Evolutionary conservation across 2,113 vertebrate genomes (phyloP).

Genomic region (Anas platyrhynchos): DNA sequence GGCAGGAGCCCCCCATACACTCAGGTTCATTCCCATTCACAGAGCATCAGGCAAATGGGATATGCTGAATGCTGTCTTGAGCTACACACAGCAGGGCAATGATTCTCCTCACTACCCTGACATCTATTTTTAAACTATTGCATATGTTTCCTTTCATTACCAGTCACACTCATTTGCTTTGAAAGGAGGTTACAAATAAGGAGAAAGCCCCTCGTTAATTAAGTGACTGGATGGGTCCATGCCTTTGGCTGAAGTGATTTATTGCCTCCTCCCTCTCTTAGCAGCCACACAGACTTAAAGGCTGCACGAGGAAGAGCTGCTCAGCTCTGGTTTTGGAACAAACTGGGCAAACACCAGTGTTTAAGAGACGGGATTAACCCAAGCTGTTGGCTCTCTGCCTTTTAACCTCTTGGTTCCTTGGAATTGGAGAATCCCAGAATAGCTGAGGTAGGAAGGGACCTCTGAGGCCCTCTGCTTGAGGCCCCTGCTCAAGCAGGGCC

Average conservation of each 20-base stretch:
- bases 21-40: neutral
- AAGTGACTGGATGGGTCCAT: neutral
- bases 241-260: neutral
- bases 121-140: constrained; percentile 13
- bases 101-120: neutral
- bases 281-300: neutral
- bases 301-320: neutral
- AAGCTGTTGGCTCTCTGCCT: neutral
- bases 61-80: neutral
- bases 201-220: constrained; percentile 30
- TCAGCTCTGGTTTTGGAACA: neutral
- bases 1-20: rapidly evolving
- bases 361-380: neutral
- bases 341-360: neutral
- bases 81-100: neutral
- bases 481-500: too few species aligned
- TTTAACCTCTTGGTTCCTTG: neutral
- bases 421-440: neutral
- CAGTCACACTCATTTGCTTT: neutral
- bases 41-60: neutral
- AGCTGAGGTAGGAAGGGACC: neutral
- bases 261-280: neutral
- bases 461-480: too few species aligned
- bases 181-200: constrained; percentile 49
- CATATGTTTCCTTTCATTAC: constrained; percentile 10